Evolutionary conservation across 2,797 vertebrate species (phyloP).

Genomic region (Fundulus diaphanus): DNA sequence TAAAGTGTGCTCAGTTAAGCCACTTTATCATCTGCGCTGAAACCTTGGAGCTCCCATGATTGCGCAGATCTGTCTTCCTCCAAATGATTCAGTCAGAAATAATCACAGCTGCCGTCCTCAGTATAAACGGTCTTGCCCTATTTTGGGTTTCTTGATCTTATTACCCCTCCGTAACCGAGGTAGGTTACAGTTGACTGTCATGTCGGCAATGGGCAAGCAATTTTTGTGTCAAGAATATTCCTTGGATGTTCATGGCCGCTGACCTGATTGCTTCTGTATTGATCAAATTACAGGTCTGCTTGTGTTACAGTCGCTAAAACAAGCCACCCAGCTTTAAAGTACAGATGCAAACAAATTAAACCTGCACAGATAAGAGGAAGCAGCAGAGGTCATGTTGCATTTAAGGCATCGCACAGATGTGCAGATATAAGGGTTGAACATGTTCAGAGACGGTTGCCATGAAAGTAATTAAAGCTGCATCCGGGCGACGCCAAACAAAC

Average conservation of each 20-base stretch:
- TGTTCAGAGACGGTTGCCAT: slow-evolving; percentile 36
- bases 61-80: slow-evolving; percentile 18
- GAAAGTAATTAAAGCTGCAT: slow-evolving; percentile 57
- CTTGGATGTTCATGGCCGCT: slow-evolving; percentile 55
- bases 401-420: slow-evolving; percentile 34
- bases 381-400: slow-evolving; percentile 24
- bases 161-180: slow-evolving; percentile 38
- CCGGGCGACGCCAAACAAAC: slow-evolving; percentile 36
- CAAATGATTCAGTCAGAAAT: slow-evolving; percentile 57
- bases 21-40: slow-evolving; percentile 37
- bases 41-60: slow-evolving; percentile 30
- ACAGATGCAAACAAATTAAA: slow-evolving; percentile 36
- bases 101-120: slow-evolving; percentile 36
- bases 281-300: slow-evolving; percentile 52
- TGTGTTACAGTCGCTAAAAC: slow-evolving; percentile 44
- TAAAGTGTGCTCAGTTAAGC: slow-evolving; percentile 48
- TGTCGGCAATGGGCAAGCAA: slow-evolving; percentile 35
- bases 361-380: slow-evolving; percentile 24
- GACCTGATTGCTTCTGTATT: slow-evolving; percentile 32
- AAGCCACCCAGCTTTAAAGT: slow-evolving; percentile 37
- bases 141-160: slow-evolving; percentile 28
- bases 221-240: slow-evolving; percentile 26
- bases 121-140: slow-evolving; percentile 14
- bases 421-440: slow-evolving; percentile 14
- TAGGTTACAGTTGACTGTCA: slow-evolving; percentile 55